Percentiles rank a stretch among this genome's conserved stretches.
phyloP scores from a whole-genome alignment of 2,888 invertebrate species.

The Bombylius major region DNA sequence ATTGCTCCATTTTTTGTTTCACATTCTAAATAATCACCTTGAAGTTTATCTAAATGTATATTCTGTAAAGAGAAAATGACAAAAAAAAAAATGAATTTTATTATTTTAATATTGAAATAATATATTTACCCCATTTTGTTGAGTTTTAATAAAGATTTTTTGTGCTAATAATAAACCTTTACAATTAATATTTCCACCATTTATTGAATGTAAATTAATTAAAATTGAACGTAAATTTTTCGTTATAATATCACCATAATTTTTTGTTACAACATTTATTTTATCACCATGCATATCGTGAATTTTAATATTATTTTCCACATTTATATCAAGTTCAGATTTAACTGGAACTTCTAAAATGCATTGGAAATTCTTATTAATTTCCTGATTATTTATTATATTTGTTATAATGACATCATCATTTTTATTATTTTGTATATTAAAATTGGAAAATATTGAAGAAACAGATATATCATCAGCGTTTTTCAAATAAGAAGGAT shows the following conservation, averaged over 20 bases:
- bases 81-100: slow-evolving; percentile 5
- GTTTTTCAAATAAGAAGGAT: too few species aligned
- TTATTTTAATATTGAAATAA: background rate
- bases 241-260: slow-evolving; percentile 19
- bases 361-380: slow-evolving; percentile 7
- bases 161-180: slow-evolving; percentile 26
- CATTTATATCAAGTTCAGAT: slow-evolving; percentile 23
- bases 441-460: background rate
- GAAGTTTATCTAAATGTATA: slow-evolving; percentile 28
- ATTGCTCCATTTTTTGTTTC: slow-evolving; percentile 26
- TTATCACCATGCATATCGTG: slow-evolving; percentile 24
- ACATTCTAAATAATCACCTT: slow-evolving; percentile 27
- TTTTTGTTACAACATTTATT: slow-evolving; percentile 19
- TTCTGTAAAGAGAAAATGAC: slow-evolving; percentile 17
- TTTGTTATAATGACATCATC: slow-evolving; percentile 4
- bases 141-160: slow-evolving; percentile 21
- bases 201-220: slow-evolving; percentile 22
- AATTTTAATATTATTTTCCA: slow-evolving; percentile 20
- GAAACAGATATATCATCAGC: background rate
- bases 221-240: slow-evolving; percentile 25
- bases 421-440: slow-evolving; percentile 4
- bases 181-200: slow-evolving; percentile 28
- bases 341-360: slow-evolving; percentile 27
- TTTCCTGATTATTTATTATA: background rate
- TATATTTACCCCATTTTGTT: slow-evolving; percentile 19